These are phyloP conservation scores for Malaclemys terrapin DNA, from an alignment of 2,113 vertebrate genomes.

Conservation along the genomic window DNA sequence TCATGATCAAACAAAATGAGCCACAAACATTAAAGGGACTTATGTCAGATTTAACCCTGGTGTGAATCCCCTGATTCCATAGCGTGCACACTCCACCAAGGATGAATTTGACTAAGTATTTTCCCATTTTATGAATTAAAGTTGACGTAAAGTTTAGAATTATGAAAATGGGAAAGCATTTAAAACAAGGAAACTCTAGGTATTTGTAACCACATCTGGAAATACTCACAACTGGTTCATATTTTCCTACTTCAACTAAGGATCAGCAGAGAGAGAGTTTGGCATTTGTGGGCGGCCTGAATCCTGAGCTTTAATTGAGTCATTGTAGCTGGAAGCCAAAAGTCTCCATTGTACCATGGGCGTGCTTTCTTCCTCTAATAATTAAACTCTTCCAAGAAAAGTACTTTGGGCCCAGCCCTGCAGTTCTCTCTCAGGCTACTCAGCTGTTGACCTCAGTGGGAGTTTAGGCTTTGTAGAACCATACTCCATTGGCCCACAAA, in stretches of 20 bases:
- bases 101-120: conserved; percentile 13
- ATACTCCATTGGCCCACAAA: neutral
- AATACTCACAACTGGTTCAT: conserved; percentile 55
- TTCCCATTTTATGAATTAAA: conserved; percentile 44
- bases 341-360: neutral
- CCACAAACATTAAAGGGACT: neutral
- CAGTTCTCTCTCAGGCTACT: neutral
- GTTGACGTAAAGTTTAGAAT: conserved; percentile 56
- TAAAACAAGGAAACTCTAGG: conserved; percentile 24
- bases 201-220: conserved; percentile 69
- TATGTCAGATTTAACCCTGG: neutral
- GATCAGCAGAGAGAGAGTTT: conserved; percentile 44
- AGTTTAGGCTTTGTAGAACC: neutral
- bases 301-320: conserved; percentile 49
- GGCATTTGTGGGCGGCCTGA: conserved; percentile 58
- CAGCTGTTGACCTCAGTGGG: conserved; percentile 42
- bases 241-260: conserved; percentile 63
- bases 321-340: conserved; percentile 13
- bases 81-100: neutral
- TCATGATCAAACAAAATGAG: neutral
- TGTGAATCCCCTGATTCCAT: neutral
- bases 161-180: conserved; percentile 27
- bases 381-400: conserved; percentile 49
- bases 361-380: conserved; percentile 11
- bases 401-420: neutral